Evolutionary conservation across 2,888 invertebrate species (phyloP), one percentile per base, ranked within the genome.

Genomic region (Acleris laterana): DNA sequence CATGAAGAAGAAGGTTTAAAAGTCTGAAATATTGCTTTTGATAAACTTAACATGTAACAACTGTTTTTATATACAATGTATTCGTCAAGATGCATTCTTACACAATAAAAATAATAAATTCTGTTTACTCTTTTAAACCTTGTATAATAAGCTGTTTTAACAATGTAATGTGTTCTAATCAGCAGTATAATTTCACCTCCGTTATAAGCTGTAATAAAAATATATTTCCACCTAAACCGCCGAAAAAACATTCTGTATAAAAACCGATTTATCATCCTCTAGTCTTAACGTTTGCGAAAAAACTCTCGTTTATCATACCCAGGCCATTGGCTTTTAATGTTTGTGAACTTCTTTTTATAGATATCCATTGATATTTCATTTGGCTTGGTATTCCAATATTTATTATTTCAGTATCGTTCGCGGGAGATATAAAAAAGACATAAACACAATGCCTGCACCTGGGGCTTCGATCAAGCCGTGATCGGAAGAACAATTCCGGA

Each of bases 391-490:
- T 57, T 46, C 22, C 44, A 17, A 25, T 46, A 64, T 64, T 60
- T 64, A 55, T 65, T 65, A 56, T 65, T 65, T 60, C 65, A 65
- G 60, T 53, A 51, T 32, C 44, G 60, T 56, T 60, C 17, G 49
- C 53, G 49, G 44, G 60, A 60, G 53, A 22, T 55, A 55, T 64
- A 53, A 64, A 64, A 60, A 64, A 64, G 49, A 42, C 59, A 65
- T 60, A 60, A 65, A 65, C 59, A 50, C 42, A 50, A 2, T 5
- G 56, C 3, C 57, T 49, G 60, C 65, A 65, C 64, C 60, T 65
- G 65, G 42, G 59, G 38, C 59, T 53, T 59, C 55, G 60, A 56
- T 56, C 60, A 11, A 28, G 49, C 28, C 64, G 60, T 55, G 55
- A 65, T 50, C 44, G 55, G 55, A 60, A 56, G 44, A 60, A 56